Conservation (phyloP, 2,888 invertebrate genomes). For the Petrophora chlorosata region DNA sequence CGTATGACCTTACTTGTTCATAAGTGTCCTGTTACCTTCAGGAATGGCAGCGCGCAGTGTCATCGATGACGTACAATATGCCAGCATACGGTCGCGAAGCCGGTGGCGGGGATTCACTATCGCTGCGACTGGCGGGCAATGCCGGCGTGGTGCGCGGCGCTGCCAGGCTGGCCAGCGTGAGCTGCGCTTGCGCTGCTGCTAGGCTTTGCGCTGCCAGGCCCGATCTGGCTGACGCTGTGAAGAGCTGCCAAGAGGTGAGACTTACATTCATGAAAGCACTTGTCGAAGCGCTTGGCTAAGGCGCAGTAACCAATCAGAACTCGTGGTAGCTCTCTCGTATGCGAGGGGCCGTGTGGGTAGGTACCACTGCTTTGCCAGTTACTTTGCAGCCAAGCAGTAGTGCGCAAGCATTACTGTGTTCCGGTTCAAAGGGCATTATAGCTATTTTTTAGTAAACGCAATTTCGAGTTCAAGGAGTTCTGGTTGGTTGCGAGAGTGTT, state of each 20-base stretch:
- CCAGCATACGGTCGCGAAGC: conserved; percentile 26
- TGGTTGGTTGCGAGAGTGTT: no score
- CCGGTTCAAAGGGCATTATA: no score
- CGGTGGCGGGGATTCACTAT: conserved; percentile 34
- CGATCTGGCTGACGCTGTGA: conserved; percentile 61
- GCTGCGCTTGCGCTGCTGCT: conserved; percentile 77
- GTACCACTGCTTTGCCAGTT: no score
- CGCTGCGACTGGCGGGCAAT: conserved; percentile 51
- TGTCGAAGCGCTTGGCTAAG: no score
- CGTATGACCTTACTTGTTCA: no score
- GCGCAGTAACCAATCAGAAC: no score
- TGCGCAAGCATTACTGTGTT: no score
- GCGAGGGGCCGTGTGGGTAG: no score
- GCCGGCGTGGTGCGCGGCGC: conserved; percentile 75
- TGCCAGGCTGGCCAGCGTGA: conserved; percentile 72
- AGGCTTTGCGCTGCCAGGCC: conserved; percentile 66
- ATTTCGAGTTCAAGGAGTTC: no score
- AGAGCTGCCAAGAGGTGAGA: conserved; percentile 69
- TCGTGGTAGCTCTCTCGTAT: no score
- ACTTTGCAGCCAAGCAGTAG: no score
- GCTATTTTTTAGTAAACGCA: no score
- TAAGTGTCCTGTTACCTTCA: conserved; percentile 31
- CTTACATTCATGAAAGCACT: background rate
- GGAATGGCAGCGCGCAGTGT: conserved; percentile 75
- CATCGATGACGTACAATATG: conserved; percentile 54